Conservation (phyloP, 2,113 vertebrate genomes). For the Sardina pilchardus region DNA sequence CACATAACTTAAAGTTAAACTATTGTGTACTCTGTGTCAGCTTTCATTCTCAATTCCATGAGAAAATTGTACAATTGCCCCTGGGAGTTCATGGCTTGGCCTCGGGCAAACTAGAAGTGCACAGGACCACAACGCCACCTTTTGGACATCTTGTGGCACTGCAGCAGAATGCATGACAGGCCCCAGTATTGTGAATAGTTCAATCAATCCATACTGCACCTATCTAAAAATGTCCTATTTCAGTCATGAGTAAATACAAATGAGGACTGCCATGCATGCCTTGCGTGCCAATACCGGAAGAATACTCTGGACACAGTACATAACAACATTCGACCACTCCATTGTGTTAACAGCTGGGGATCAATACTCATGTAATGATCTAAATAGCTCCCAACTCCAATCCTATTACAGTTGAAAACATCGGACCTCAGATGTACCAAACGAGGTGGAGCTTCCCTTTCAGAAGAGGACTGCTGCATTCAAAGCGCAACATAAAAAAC, state of each 20-base stretch:
- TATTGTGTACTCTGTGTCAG: not conserved
- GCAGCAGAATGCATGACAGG: not conserved
- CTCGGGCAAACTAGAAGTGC: not conserved
- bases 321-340: not conserved
- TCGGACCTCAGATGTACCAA: not conserved
- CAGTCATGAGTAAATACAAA: too few species aligned
- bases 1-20: not conserved
- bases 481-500: not conserved
- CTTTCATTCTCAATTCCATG: not conserved
- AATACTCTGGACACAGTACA: not conserved
- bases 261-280: too few species aligned
- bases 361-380: slow-evolving; percentile 20
- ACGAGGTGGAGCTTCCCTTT: not conserved
- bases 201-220: not conserved
- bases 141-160: slow-evolving; percentile 35
- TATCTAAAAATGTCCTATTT: not conserved
- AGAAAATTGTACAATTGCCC: not conserved
- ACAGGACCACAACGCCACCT: slow-evolving; percentile 19
- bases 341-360: slow-evolving; percentile 6
- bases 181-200: not conserved
- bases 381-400: not conserved
- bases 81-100: not conserved
- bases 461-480: not conserved
- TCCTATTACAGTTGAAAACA: not conserved
- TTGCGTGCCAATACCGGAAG: not conserved